phyloP scores from a whole-genome alignment of 1,140 invertebrate genomes.

The Conopomorpha cramerella region DNA sequence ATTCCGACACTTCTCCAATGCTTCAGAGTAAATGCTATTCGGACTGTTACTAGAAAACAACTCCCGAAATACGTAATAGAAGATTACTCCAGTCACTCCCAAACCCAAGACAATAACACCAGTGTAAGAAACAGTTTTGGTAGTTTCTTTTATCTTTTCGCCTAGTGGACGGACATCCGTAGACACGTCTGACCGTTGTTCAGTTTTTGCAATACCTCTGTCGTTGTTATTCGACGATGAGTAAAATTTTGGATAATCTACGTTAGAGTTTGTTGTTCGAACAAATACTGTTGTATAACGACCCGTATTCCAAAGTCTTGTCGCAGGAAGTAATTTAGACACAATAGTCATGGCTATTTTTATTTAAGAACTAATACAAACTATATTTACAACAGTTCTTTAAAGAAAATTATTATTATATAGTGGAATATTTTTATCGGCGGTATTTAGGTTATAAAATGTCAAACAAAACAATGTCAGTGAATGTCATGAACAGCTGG shows the following conservation, averaged over 20 bases:
- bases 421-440: too few relatives aligned
- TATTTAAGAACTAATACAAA: background rate
- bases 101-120: conserved; percentile 80
- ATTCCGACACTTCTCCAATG: conserved; percentile 73
- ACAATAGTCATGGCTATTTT: conserved; percentile 29
- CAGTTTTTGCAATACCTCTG: conserved; percentile 29
- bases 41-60: conserved; percentile 86
- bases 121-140: conserved; percentile 82
- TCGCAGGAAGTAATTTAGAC: conserved; percentile 32
- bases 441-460: too few relatives aligned
- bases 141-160: conserved; percentile 84
- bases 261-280: conserved; percentile 9
- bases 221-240: conserved; percentile 32
- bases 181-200: conserved; percentile 46
- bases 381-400: too few relatives aligned
- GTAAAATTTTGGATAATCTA: conserved; percentile 16
- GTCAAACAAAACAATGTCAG: too few relatives aligned
- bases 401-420: too few relatives aligned
- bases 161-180: conserved; percentile 68
- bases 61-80: conserved; percentile 83
- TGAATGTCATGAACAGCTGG: too few relatives aligned
- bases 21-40: conserved; percentile 81
- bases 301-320: conserved; percentile 15
- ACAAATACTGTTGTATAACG: conserved; percentile 18
- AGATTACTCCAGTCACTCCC: conserved; percentile 76